These are phyloP conservation scores for Agapostemon virescens DNA, from an alignment of 2,888 invertebrate species.

Conservation along the genomic window DNA sequence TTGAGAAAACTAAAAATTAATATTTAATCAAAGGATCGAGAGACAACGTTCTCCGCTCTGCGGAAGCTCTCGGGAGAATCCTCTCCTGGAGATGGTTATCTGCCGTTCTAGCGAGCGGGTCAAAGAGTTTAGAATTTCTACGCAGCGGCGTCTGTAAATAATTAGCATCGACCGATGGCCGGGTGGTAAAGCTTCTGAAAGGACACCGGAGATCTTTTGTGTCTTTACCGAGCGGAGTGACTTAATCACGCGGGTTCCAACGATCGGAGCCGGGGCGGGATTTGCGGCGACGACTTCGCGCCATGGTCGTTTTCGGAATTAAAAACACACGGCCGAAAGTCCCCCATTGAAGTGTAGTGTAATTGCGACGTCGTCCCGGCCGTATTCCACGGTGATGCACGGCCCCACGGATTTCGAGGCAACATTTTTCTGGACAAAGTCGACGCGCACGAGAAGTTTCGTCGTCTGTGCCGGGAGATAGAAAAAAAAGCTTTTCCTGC, in stretches of 20 bases:
- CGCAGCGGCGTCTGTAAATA: neutral
- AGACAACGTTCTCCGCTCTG: neutral
- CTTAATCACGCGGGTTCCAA: neutral
- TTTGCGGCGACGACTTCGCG: constrained; percentile 31
- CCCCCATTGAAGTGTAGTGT: constrained; percentile 42
- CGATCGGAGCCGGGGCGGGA: neutral
- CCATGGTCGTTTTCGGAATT: constrained; percentile 35
- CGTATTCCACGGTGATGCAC: constrained; percentile 42
- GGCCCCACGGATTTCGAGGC: constrained; percentile 52
- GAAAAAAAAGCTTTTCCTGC: constrained; percentile 51
- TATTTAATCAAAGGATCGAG: neutral
- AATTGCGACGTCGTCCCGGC: constrained; percentile 37
- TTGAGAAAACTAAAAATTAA: neutral
- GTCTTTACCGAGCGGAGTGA: neutral
- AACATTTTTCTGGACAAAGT: constrained; percentile 54
- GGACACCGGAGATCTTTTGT: neutral
- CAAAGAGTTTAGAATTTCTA: neutral
- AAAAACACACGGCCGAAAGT: constrained; percentile 34
- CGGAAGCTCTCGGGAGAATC: constrained; percentile 13
- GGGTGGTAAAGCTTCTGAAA: neutral
- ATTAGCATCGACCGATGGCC: neutral
- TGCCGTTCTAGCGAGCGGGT: neutral
- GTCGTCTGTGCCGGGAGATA: constrained; percentile 44
- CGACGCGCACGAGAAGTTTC: constrained; percentile 53
- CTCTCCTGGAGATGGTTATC: neutral